These are phyloP conservation scores for Ctenicera cuprea DNA, from an alignment of 2,888 invertebrate species.

Conservation along the genomic window DNA sequence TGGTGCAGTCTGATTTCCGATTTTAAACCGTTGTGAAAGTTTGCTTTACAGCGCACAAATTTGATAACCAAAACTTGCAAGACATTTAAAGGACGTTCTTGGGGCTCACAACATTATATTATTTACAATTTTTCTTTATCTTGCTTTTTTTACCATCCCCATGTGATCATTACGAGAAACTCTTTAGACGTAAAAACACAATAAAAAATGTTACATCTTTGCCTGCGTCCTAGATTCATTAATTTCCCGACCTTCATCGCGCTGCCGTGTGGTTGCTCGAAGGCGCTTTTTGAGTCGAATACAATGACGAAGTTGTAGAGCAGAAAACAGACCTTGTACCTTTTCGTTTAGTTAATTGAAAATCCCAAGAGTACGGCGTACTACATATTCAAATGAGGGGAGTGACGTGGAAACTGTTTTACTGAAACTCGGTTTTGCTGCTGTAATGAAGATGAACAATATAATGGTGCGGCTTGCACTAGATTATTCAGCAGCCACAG, in stretches of 20 bases:
- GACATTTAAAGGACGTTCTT: no score
- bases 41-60: no score
- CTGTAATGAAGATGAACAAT: constrained; percentile 32
- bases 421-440: constrained; percentile 24
- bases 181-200: background rate
- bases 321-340: constrained; percentile 10
- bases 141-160: no score
- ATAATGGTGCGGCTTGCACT: constrained; percentile 30
- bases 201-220: background rate
- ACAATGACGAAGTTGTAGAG: constrained; percentile 11
- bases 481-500: constrained; percentile 16
- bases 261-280: background rate
- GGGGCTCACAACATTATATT: no score
- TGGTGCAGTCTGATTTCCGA: no score
- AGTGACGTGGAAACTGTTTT: constrained; percentile 27
- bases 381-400: constrained; percentile 14
- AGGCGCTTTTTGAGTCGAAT: background rate
- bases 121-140: no score
- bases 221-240: background rate
- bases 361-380: constrained; percentile 18
- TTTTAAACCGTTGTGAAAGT: no score
- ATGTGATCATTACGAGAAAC: no score
- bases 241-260: background rate
- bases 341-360: constrained; percentile 33
- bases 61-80: no score